phyloP scores from a whole-genome alignment of 2,888 invertebrate genomes.

The Macrosoma leucophasiata region DNA sequence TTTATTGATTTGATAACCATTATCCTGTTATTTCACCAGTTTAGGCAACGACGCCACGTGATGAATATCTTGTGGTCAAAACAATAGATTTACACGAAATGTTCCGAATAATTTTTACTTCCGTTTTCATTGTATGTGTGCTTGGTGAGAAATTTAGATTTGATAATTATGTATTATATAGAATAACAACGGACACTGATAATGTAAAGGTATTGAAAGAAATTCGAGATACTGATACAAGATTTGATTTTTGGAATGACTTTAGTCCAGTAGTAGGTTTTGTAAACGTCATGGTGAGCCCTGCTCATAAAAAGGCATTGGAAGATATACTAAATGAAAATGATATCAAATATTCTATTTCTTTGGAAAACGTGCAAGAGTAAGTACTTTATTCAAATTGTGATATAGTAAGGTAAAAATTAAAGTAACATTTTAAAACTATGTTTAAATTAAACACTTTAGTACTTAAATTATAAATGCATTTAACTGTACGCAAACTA shows the following conservation, averaged over 20 bases:
- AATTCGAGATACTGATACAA: constrained; percentile 51
- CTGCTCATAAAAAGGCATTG: constrained; percentile 44
- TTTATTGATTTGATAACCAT: too few species aligned
- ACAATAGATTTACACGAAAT: too few species aligned
- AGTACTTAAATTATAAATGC: too few species aligned
- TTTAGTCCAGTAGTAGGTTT: constrained; percentile 42
- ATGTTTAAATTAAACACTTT: too few species aligned
- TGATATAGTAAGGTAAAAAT: not conserved
- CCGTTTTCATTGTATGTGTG: too few species aligned
- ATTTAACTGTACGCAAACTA: too few species aligned
- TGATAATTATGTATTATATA: constrained; percentile 68
- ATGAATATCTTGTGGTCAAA: too few species aligned
- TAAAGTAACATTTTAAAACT: too few species aligned
- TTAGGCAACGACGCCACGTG: too few species aligned
- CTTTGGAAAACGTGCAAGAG: constrained; percentile 69
- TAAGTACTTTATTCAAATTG: constrained; percentile 37
- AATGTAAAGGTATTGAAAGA: constrained; percentile 58
- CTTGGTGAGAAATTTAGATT: constrained; percentile 41
- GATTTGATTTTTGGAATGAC: constrained; percentile 63
- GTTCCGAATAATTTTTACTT: too few species aligned
- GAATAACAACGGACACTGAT: constrained; percentile 63
- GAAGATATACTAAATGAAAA: constrained; percentile 43
- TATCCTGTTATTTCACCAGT: too few species aligned
- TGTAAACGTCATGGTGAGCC: constrained; percentile 60
- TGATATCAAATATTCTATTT: constrained; percentile 52